Conservation (phyloP, 2,113 vertebrate genomes). For the Actenoides lindsayi region DNA sequence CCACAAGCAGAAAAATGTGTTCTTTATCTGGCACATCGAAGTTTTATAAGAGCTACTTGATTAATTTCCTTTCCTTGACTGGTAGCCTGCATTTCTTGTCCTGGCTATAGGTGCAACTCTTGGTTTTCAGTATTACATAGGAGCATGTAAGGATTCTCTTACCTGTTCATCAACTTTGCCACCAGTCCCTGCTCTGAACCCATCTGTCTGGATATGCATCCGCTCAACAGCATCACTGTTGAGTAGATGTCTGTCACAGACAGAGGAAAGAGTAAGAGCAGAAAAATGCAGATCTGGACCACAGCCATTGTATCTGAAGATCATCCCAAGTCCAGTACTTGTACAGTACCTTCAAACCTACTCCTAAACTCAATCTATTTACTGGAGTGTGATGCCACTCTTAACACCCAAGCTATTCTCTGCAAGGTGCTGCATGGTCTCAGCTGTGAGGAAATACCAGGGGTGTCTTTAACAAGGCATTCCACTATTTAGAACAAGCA, state of each 20-base stretch:
- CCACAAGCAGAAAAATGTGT: neutral
- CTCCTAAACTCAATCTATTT: neutral
- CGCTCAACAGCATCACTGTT: neutral
- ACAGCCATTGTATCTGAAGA: neutral
- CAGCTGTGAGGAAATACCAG: neutral
- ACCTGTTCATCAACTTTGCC: neutral
- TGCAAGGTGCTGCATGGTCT: neutral
- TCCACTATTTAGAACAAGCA: neutral
- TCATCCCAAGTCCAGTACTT: neutral
- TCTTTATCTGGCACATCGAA: neutral
- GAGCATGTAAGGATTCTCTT: fast-evolving
- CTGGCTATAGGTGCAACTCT: neutral
- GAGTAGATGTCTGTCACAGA: neutral
- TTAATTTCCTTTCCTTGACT: neutral
- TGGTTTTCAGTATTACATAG: neutral
- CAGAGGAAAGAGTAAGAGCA: neutral
- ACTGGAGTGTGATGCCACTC: no score
- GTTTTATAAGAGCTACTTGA: neutral
- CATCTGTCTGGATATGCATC: neutral
- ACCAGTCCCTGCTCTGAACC: neutral
- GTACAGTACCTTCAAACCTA: neutral
- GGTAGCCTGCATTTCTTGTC: neutral
- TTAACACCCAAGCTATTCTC: neutral
- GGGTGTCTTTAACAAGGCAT: neutral
- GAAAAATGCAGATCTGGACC: neutral